phyloP scores from a whole-genome alignment of 2,797 vertebrate species.

The Cynodonichthys magdalenae region DNA sequence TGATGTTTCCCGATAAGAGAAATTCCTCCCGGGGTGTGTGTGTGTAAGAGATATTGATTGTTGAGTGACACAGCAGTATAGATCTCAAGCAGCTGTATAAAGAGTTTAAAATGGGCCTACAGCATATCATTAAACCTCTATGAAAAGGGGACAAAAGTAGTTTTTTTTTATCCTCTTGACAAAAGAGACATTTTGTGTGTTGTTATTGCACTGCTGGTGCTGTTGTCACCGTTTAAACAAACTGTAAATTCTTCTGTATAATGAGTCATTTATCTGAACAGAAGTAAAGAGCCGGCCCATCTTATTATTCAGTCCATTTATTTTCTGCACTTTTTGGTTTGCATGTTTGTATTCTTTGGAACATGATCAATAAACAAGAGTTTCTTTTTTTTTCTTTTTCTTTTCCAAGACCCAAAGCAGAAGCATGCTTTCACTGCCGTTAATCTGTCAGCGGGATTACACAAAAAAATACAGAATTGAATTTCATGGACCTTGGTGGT shows the following conservation, averaged over 20 bases:
- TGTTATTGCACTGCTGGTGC: not conserved
- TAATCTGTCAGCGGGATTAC: conserved; percentile 14
- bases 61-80: conserved; percentile 65
- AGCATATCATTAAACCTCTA: conserved; percentile 64
- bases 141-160: conserved; percentile 34
- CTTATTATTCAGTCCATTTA: conserved; percentile 18
- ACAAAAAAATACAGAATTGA: conserved; percentile 1
- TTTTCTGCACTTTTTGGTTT: conserved; percentile 7
- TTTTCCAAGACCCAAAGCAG: not conserved
- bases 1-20: conserved; percentile 76
- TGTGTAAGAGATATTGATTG: conserved; percentile 70
- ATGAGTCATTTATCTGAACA: conserved; percentile 14
- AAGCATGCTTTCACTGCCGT: not conserved
- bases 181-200: conserved; percentile 3
- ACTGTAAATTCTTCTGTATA: conserved; percentile 17
- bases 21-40: conserved; percentile 64
- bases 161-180: conserved; percentile 18
- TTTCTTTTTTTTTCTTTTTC: not conserved
- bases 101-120: conserved; percentile 68
- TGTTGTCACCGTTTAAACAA: not conserved
- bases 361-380: conserved; percentile 2
- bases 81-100: conserved; percentile 72
- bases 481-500: conserved; percentile 14
- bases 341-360: not conserved
- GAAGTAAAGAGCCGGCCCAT: conserved; percentile 11